Conservation (phyloP, 2,888 invertebrate genomes). For the Diaphora mendica region DNA sequence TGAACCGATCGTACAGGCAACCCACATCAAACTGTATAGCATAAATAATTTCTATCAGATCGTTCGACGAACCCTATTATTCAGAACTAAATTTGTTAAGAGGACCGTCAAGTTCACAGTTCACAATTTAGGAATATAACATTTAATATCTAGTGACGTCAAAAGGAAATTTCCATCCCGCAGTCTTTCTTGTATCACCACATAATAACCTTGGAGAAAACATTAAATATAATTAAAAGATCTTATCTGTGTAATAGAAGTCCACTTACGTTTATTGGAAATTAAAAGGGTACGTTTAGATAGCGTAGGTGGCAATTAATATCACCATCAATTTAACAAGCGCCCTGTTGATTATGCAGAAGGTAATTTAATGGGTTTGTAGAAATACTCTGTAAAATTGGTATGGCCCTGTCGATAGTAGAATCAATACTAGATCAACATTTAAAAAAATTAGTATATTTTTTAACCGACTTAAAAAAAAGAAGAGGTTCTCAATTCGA, state of each 20-base stretch:
- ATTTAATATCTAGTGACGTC: slow-evolving; percentile 28
- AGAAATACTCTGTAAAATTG: slow-evolving; percentile 32
- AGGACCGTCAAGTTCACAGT: slow-evolving; percentile 16
- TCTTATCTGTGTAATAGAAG: slow-evolving; percentile 53
- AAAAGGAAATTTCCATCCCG: slow-evolving; percentile 40
- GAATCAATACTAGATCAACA: not conserved
- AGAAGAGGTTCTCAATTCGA: too few species aligned
- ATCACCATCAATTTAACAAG: slow-evolving; percentile 46
- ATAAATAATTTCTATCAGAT: not conserved
- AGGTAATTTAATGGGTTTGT: slow-evolving; percentile 18
- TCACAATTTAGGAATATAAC: slow-evolving; percentile 35
- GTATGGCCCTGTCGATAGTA: slow-evolving; percentile 9
- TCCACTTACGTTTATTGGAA: slow-evolving; percentile 48
- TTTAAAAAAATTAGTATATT: not conserved
- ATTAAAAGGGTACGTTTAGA: slow-evolving; percentile 47
- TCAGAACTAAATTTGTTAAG: slow-evolving; percentile 27
- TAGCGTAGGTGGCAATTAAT: slow-evolving; percentile 41
- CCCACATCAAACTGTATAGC: not conserved
- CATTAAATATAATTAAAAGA: slow-evolving; percentile 54
- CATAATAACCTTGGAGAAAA: slow-evolving; percentile 45
- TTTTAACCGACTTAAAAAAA: too few species aligned
- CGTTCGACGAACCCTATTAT: not conserved
- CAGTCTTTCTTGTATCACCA: slow-evolving; percentile 35
- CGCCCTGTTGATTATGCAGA: slow-evolving; percentile 33
- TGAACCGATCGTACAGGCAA: slow-evolving; percentile 5